Evolutionary conservation across 2,888 invertebrate species (phyloP).

Genomic region (Pinctada fucata): DNA sequence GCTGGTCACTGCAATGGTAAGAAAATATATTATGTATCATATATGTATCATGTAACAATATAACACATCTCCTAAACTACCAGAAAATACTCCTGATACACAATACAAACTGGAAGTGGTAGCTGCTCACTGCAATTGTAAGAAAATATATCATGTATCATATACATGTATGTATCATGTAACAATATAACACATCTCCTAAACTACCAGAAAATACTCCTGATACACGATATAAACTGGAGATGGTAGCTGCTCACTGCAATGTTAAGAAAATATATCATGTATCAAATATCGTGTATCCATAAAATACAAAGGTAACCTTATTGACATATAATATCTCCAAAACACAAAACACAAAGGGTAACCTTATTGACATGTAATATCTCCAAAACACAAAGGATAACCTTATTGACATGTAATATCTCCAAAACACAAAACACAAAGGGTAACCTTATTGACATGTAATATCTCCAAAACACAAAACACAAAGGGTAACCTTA

Average conservation of each 20-base stretch:
- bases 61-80: slow-evolving; percentile 82
- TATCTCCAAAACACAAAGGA: no score
- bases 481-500: no score
- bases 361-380: no score
- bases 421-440: no score
- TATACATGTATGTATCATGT: slow-evolving; percentile 59
- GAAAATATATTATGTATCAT: not conserved
- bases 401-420: no score
- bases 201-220: slow-evolving; percentile 81
- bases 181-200: slow-evolving; percentile 80
- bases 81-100: slow-evolving; percentile 80
- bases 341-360: no score
- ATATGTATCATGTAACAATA: slow-evolving; percentile 42
- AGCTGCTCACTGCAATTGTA: slow-evolving; percentile 77
- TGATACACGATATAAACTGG: slow-evolving; percentile 80
- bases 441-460: no score
- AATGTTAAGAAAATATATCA: slow-evolving; percentile 65
- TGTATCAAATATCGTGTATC: not conserved
- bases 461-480: no score
- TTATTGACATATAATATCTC: no score
- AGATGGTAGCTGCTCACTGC: slow-evolving; percentile 78
- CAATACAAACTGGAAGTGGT: slow-evolving; percentile 80
- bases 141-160: slow-evolving; percentile 16
- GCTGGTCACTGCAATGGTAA: slow-evolving; percentile 77
- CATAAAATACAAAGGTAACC: no score